Percentiles rank a stretch among this genome's conserved stretches.
phyloP scores from a whole-genome alignment of 2,113 vertebrate genomes.

The Acrocephalus kingi region DNA sequence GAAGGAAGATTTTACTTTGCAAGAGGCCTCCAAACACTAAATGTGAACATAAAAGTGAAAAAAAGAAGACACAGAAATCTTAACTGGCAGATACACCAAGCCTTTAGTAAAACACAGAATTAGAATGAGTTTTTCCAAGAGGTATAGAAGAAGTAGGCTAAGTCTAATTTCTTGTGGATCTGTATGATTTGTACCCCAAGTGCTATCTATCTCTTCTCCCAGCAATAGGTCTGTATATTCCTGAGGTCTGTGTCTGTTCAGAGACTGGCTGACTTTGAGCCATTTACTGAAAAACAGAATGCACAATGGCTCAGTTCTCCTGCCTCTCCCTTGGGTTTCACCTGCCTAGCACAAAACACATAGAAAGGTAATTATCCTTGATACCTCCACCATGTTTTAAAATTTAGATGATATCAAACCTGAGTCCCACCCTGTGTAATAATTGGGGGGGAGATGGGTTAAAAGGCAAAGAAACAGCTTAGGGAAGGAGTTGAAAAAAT shows the following conservation, averaged over 20 bases:
- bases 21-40: background rate
- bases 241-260: background rate
- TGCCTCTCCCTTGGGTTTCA: background rate
- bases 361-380: background rate
- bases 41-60: background rate
- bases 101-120: background rate
- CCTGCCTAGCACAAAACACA: background rate
- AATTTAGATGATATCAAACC: background rate
- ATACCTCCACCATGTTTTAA: background rate
- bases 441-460: background rate
- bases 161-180: background rate
- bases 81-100: background rate
- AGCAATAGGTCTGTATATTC: background rate
- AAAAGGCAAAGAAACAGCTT: background rate
- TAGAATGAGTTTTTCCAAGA: background rate
- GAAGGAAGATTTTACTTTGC: background rate
- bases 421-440: background rate
- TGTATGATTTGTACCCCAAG: background rate
- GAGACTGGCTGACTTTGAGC: background rate
- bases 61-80: background rate
- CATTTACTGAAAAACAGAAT: background rate
- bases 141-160: background rate
- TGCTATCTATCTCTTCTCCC: background rate
- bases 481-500: background rate
- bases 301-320: background rate